Evolutionary conservation across 2,113 vertebrate genomes (phyloP).

Genomic region (Damaliscus lunatus): DNA sequence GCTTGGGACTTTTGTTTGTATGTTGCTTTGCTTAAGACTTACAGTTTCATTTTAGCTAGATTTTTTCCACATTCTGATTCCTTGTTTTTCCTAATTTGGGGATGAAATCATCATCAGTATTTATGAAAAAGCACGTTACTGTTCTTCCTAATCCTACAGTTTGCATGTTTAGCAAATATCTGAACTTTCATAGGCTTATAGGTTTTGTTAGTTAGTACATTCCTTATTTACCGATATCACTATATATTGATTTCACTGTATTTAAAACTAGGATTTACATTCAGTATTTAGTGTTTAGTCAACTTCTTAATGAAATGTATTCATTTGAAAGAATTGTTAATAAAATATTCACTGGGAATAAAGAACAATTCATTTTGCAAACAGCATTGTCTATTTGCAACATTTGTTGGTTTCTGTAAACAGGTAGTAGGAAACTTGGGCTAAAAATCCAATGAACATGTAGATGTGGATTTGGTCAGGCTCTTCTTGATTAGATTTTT

Average conservation of each 20-base stretch:
- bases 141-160: neutral
- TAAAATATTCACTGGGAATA: neutral
- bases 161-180: neutral
- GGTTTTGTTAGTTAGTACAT: neutral
- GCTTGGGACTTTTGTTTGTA: neutral
- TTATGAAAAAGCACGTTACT: neutral
- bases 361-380: conserved; percentile 32
- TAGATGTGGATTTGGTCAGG: neutral
- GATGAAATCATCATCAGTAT: conserved; percentile 17
- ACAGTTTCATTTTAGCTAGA: conserved; percentile 4
- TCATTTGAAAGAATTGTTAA: neutral
- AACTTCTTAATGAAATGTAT: conserved; percentile 6
- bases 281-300: neutral
- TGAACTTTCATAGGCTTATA: neutral
- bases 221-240: neutral
- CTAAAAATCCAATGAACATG: neutral
- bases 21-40: neutral
- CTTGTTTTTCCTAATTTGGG: conserved; percentile 20
- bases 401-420: conserved; percentile 1
- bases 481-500: neutral
- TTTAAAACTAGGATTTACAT: neutral
- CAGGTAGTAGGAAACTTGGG: neutral
- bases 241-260: neutral
- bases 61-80: conserved; percentile 27
- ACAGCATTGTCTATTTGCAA: neutral